Evolutionary conservation across 53 echinoderm and acorn worm species (phyloP), one percentile per base, ranked within the genome.

Genomic region (Patiria pectinifera): DNA sequence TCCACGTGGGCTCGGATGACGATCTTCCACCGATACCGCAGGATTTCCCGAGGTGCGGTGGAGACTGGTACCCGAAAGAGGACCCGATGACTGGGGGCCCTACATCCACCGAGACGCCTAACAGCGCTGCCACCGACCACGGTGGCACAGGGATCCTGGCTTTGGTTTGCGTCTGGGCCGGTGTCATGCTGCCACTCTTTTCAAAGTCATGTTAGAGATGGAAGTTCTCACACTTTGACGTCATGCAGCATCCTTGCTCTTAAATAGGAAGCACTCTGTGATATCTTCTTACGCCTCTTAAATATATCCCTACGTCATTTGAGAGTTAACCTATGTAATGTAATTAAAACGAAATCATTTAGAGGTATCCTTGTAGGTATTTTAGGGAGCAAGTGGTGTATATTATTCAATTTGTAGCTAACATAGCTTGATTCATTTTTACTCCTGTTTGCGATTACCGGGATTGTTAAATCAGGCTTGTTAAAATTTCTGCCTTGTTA

Each of bases 41-140:
- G 21, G 77, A 82, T 35, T 84, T 93, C 13, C 93, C 93, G 4
- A 89, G 93, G 2, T 93, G 93, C 71, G 89, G 89, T 25, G 81
- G 81, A 11, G 59, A 83, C 83, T 83, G 83, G 83, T 60, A 83
- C 24, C 83, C 83, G n/a, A 35, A 48, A 4, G 81, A 81, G 24
- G 46, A 46, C 81, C 76, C 76, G 14, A 66, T 66, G 15, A 18
- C 66, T 18, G 66, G 66, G 3, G 66, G 15, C 0, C 66, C 66
- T 14, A 66, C 66, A 18, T 0, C 66, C 0, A 66, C 15, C 66
- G 66, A 14, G 66, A 66, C 66, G 66, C 66, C 66, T 14, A 66
- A 18, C 66, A 66, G 66, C 66, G 66, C 66, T 18, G 66, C 66
- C 66, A 14, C 2, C 3, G 13, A 0, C 2, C 12, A 16, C 0